Conservation (phyloP, 2,888 invertebrate species). For the Ochropacha duplaris region DNA sequence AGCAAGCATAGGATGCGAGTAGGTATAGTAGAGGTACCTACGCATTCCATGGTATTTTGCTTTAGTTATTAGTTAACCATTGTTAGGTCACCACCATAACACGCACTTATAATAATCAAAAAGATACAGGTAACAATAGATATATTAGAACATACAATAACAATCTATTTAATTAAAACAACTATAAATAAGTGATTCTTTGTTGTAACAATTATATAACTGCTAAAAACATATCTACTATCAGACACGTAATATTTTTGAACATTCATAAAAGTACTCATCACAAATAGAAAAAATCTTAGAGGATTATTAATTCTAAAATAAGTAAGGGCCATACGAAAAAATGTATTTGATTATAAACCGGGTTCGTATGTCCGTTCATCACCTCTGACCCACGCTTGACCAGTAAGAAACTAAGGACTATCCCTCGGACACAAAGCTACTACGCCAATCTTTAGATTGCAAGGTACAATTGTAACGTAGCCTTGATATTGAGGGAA, state of each 20-base stretch:
- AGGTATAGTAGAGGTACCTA: too few species aligned
- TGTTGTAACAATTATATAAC: background rate
- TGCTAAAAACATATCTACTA: background rate
- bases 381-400: constrained; percentile 79
- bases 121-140: too few species aligned
- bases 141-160: too few species aligned
- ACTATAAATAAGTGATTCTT: too few species aligned
- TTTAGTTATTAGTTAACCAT: too few species aligned
- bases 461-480: constrained; percentile 47
- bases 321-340: constrained; percentile 27
- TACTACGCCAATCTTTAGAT: constrained; percentile 52
- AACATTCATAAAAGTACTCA: background rate
- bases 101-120: too few species aligned
- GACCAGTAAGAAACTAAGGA: constrained; percentile 47
- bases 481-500: constrained; percentile 39
- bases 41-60: too few species aligned
- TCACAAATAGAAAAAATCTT: constrained; percentile 19
- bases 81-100: too few species aligned
- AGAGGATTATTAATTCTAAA: constrained; percentile 22
- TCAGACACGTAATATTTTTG: background rate
- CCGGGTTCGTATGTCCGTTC: constrained; percentile 72
- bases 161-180: too few species aligned
- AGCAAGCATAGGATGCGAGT: too few species aligned
- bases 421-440: constrained; percentile 26
- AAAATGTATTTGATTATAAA: constrained; percentile 39